Evolutionary conservation across 2,113 vertebrate genomes (phyloP).

Genomic region (Ibidorhyncha struthersii): DNA sequence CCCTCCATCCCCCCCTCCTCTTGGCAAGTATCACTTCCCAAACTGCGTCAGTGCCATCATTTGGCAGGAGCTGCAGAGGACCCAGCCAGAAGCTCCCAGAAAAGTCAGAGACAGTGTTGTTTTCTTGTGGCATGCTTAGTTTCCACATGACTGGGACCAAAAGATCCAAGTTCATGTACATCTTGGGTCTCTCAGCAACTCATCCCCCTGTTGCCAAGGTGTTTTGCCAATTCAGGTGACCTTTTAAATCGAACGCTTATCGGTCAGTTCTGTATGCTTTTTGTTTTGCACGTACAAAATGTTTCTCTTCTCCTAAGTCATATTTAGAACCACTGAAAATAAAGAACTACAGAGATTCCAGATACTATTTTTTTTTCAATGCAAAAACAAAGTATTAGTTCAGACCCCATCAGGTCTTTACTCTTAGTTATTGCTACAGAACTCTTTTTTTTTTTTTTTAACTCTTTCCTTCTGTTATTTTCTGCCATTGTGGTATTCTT

Average conservation of each 20-base stretch:
- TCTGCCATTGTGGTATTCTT: background rate
- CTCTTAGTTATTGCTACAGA: background rate
- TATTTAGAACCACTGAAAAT: background rate
- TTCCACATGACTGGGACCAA: conserved; percentile 55
- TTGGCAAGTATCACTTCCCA: background rate
- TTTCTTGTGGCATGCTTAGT: background rate
- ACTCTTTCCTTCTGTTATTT: background rate
- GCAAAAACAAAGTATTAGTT: background rate
- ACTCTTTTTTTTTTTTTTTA: background rate
- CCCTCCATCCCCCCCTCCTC: background rate
- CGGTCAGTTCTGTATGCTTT: conserved; percentile 10
- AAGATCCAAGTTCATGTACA: conserved; percentile 59
- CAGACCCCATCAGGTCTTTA: background rate
- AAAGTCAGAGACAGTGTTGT: background rate
- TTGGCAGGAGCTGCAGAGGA: background rate
- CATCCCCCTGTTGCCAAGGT: conserved; percentile 68
- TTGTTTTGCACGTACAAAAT: background rate
- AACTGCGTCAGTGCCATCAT: background rate
- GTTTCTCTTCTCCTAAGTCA: background rate
- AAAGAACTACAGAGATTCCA: background rate
- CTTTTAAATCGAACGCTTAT: conserved; percentile 66
- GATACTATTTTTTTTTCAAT: background rate
- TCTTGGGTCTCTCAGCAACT: conserved; percentile 70
- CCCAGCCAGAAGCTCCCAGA: conserved; percentile 5
- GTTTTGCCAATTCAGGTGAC: conserved; percentile 58